phyloP scores from a whole-genome alignment of 2,888 invertebrate species.

The Notodonta ziczac region DNA sequence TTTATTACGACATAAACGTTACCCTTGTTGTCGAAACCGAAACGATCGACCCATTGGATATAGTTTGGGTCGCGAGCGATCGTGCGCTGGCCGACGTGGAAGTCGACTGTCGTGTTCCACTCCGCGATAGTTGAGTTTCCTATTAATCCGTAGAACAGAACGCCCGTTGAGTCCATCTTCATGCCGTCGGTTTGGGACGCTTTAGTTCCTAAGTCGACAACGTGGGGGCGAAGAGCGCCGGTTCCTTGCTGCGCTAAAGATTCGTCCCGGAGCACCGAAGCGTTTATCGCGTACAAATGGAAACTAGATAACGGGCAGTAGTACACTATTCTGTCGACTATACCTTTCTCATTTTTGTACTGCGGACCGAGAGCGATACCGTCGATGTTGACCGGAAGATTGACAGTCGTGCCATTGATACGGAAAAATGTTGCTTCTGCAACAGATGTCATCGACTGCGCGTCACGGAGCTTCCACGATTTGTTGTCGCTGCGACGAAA shows the following conservation, averaged over 20 bases:
- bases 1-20: conserved; percentile 89
- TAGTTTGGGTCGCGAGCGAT: conserved; percentile 87
- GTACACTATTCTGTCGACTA: conserved; percentile 83
- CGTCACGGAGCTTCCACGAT: conserved; percentile 89
- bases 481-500: conserved; percentile 86
- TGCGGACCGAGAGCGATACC: conserved; percentile 89
- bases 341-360: conserved; percentile 61
- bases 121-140: conserved; percentile 88
- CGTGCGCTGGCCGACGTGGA: conserved; percentile 85
- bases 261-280: conserved; percentile 85
- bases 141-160: conserved; percentile 88
- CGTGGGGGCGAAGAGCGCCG: conserved; percentile 70
- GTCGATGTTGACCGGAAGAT: conserved; percentile 86
- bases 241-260: conserved; percentile 63
- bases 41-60: conserved; percentile 90
- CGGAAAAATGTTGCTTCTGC: conserved; percentile 84
- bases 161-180: conserved; percentile 89
- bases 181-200: conserved; percentile 89
- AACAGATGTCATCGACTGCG: conserved; percentile 86
- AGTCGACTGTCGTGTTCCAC: conserved; percentile 87
- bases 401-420: conserved; percentile 84
- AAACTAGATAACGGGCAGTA: conserved; percentile 89
- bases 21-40: conserved; percentile 87
- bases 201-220: conserved; percentile 86
- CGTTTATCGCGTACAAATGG: conserved; percentile 87